Evolutionary conservation across 2,888 invertebrate species (phyloP), one percentile per base, ranked within the genome.

Genomic region (Lasioglossum lativentre): DNA sequence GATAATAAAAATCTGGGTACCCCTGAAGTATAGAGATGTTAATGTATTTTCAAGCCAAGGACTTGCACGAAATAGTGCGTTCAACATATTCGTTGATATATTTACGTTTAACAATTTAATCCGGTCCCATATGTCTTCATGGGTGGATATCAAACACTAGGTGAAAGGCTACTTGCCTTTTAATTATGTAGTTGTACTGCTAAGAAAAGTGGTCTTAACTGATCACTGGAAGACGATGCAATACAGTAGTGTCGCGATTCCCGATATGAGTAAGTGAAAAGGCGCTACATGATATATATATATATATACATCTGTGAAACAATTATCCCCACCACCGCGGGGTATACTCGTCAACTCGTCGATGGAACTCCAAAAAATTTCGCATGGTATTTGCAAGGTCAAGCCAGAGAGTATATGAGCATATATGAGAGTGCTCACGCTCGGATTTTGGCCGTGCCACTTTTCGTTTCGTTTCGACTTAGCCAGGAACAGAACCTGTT

Each of bases 11-110:
- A 78, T 63, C 30, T 12, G 1, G n/a, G 74, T 93, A 95, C 95
- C 95, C 91, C 91, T 94, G 71, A 93, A 94, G 85, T 94, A 94
- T 75, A 93, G 83, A 80, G 93, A 93, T 68, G 92, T 92, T 47
- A 95, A 82, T 82, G 90, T 91, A 84, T 91, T 92, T 90, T 94
- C 92, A 47, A 95, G 91, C 92, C 93, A 93, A 75, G 95, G 93
- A 87, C 93, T 93, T 72, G 86, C 87, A 63, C 93, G 93, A 80
- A 94, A 87, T 77, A 90, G 89, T 68, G 91, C 89, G 85, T 83
- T 87, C 34, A 86, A 77, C 83, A 86, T 87, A 38, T 70, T 68
- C 16, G 34, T 59, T 78, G 27, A 71, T 82, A 70, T 30, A 66
- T 73, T 78, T 70, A 73, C 42, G 71, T 70, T 63, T 34, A 40